Conservation (phyloP, 2,797 vertebrate genomes). For the Enteromius paludinosus region DNA sequence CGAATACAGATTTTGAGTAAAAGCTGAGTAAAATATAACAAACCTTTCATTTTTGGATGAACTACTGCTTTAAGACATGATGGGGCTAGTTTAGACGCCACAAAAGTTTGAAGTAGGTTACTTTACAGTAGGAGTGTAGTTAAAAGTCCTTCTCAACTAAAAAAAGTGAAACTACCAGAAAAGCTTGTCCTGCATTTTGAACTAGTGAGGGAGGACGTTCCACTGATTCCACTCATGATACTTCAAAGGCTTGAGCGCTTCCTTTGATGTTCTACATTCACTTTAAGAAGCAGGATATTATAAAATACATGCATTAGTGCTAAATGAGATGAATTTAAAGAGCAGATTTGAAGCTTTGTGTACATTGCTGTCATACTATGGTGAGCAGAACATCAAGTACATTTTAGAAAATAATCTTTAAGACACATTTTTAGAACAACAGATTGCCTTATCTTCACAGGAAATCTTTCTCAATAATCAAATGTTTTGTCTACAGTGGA, state of each 20-base stretch:
- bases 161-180: constrained; percentile 53
- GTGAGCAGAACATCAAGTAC: background rate
- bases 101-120: constrained; percentile 32
- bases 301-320: constrained; percentile 74
- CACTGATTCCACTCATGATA: constrained; percentile 82
- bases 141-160: constrained; percentile 44
- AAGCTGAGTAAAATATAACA: background rate
- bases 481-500: constrained; percentile 18
- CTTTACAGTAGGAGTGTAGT: constrained; percentile 21
- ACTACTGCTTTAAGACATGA: background rate
- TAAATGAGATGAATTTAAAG: constrained; percentile 47
- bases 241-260: constrained; percentile 82
- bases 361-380: constrained; percentile 26
- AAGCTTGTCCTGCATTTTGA: constrained; percentile 58
- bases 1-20: background rate
- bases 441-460: background rate
- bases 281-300: constrained; percentile 79
- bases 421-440: constrained; percentile 6
- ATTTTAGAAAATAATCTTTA: constrained; percentile 2
- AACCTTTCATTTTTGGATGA: background rate
- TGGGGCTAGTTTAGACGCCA: background rate
- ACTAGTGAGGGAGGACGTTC: constrained; percentile 59
- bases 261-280: constrained; percentile 85
- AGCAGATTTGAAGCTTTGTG: constrained; percentile 23
- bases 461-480: constrained; percentile 16